phyloP scores from a whole-genome alignment of 1,140 invertebrate genomes.

The Pygmarrhopalites habei region DNA sequence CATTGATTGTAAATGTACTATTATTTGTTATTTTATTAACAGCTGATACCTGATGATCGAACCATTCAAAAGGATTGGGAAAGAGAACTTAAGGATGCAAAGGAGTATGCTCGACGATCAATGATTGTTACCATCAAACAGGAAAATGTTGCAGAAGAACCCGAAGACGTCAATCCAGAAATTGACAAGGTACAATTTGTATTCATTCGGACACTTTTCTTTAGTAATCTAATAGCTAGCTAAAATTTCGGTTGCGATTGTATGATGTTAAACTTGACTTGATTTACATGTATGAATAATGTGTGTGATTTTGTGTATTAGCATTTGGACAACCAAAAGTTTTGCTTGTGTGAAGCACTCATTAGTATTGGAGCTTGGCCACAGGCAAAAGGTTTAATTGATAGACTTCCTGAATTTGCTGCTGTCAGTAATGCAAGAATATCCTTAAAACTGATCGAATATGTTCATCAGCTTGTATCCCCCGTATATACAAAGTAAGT shows the following conservation, averaged over 20 bases:
- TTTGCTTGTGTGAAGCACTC: conserved; percentile 82
- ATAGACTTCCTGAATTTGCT: conserved; percentile 72
- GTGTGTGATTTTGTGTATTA: conserved; percentile 43
- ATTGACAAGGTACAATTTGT: conserved; percentile 48
- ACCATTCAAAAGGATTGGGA: conserved; percentile 73
- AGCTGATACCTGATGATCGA: conserved; percentile 76
- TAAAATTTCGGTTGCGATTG: background rate
- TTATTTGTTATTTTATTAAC: conserved; percentile 14
- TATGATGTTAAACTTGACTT: background rate
- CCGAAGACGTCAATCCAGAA: conserved; percentile 58
- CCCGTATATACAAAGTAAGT: conserved; percentile 74
- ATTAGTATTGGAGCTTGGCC: conserved; percentile 84
- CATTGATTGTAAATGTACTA: background rate
- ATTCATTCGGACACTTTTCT: background rate
- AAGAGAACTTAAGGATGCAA: conserved; percentile 71
- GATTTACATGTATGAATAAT: conserved; percentile 17
- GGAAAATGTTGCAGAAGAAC: conserved; percentile 56
- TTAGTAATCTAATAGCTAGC: background rate
- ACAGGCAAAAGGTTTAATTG: conserved; percentile 68
- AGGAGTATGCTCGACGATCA: conserved; percentile 77
- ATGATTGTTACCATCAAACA: conserved; percentile 78
- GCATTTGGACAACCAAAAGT: conserved; percentile 81
- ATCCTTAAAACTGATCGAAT: conserved; percentile 64
- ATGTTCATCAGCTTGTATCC: conserved; percentile 80
- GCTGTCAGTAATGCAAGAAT: conserved; percentile 71